Percentiles rank a stretch among this genome's conserved stretches.
Conservation (phyloP, 2,113 vertebrate species). For the Ploceus nigricollis region DNA sequence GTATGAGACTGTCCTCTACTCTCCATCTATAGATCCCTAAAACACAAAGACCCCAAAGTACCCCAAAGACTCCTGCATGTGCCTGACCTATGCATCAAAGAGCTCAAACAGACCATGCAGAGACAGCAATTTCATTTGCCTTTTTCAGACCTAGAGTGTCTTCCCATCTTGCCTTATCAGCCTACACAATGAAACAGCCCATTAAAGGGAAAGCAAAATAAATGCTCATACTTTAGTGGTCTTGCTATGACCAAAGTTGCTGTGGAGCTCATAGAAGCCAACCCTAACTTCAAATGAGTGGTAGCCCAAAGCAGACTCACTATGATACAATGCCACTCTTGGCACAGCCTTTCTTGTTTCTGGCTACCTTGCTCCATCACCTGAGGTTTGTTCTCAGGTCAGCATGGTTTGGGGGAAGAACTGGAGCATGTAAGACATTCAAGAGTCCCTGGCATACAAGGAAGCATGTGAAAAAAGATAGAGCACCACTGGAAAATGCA, state of each 20-base stretch:
- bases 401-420: background rate
- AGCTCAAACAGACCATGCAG: background rate
- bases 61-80: background rate
- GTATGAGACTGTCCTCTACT: background rate
- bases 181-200: background rate
- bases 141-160: background rate
- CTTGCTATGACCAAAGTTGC: background rate
- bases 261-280: background rate
- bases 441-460: background rate
- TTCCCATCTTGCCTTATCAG: background rate
- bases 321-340: fast-evolving
- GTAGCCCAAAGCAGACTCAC: background rate
- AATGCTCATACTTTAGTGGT: background rate
- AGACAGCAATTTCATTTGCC: background rate
- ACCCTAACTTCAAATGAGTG: fast-evolving
- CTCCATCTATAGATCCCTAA: background rate
- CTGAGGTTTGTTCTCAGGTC: background rate
- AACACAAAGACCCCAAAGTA: background rate
- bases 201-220: background rate
- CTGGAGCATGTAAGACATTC: background rate
- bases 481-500: background rate
- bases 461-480: background rate
- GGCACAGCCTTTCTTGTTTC: background rate
- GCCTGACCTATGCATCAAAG: background rate
- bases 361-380: background rate